Percentiles rank a stretch among this genome's conserved stretches.
phyloP scores from a whole-genome alignment of 1,140 invertebrate genomes.

The Halictus rubicundus region DNA sequence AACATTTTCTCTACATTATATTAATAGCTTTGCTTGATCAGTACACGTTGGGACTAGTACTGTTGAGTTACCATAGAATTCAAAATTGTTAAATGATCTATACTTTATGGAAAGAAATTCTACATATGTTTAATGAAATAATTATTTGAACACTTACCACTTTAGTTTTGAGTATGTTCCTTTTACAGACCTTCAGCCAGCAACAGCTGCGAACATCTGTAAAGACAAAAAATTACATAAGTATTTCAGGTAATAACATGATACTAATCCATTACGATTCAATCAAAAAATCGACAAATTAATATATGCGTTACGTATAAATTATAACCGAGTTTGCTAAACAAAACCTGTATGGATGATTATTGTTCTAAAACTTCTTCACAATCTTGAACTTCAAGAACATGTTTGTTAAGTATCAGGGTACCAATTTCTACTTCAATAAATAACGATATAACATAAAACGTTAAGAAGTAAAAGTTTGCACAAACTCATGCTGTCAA shows the following conservation, averaged over 20 bases:
- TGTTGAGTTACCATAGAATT: constrained; percentile 11
- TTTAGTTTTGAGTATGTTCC: background rate
- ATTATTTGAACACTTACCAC: constrained; percentile 18
- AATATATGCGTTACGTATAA: background rate
- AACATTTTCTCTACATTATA: background rate
- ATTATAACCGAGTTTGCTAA: background rate
- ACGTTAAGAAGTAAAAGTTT: background rate
- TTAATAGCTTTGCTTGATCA: background rate
- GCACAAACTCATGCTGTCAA: no score
- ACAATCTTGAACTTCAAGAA: background rate
- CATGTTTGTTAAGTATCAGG: background rate
- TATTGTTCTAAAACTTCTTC: background rate
- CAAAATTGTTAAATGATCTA: background rate
- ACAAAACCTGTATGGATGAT: background rate
- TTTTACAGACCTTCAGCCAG: constrained; percentile 29
- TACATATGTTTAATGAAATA: background rate
- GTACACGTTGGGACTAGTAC: no score
- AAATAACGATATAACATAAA: background rate
- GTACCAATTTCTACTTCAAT: background rate
- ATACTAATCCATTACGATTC: background rate
- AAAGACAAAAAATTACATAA: constrained; percentile 42
- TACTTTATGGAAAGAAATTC: background rate
- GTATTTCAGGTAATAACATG: background rate
- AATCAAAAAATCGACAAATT: constrained; percentile 9
- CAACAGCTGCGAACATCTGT: constrained; percentile 37